Conservation (phyloP, 1,140 invertebrate genomes). For the Bactericera cockerelli region DNA sequence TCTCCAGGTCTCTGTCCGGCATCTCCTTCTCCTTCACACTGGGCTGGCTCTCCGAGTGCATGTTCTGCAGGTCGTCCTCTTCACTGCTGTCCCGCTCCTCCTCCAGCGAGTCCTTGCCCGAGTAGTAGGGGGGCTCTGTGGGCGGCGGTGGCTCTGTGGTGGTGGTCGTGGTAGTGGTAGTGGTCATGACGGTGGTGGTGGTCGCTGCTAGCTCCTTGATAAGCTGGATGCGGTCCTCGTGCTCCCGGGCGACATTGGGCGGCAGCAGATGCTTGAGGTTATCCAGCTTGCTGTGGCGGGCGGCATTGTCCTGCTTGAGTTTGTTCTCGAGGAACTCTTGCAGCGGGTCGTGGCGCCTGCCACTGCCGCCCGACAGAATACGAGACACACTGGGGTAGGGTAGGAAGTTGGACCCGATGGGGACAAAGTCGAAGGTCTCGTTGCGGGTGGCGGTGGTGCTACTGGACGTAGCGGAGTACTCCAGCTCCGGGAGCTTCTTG, state of each 20-base stretch:
- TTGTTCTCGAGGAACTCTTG: slow-evolving; percentile 21
- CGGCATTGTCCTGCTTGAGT: slow-evolving; percentile 21
- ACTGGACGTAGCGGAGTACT: slow-evolving; percentile 23
- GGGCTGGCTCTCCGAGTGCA: slow-evolving; percentile 15
- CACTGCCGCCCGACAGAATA: slow-evolving; percentile 63
- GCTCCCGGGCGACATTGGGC: slow-evolving; percentile 9
- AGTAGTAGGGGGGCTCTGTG: neutral
- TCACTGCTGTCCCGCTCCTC: slow-evolving; percentile 15
- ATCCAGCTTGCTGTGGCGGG: slow-evolving; percentile 22
- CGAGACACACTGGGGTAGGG: slow-evolving; percentile 56
- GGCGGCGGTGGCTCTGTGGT: slow-evolving; percentile 11
- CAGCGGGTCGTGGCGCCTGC: slow-evolving; percentile 58
- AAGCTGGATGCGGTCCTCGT: neutral
- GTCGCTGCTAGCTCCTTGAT: neutral
- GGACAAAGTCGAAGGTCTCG: slow-evolving; percentile 39
- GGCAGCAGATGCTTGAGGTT: slow-evolving; percentile 19
- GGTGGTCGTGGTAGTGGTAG: neutral
- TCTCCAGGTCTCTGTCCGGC: slow-evolving; percentile 19
- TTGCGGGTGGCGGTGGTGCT: slow-evolving; percentile 25
- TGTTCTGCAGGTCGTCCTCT: slow-evolving; percentile 18
- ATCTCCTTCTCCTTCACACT: slow-evolving; percentile 13
- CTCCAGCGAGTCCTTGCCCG: neutral
- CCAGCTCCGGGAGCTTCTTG: slow-evolving; percentile 23
- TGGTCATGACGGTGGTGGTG: neutral
- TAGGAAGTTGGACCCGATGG: slow-evolving; percentile 29